Conservation (phyloP, 2,113 vertebrate species). For the Protomyctophum bolini region DNA sequence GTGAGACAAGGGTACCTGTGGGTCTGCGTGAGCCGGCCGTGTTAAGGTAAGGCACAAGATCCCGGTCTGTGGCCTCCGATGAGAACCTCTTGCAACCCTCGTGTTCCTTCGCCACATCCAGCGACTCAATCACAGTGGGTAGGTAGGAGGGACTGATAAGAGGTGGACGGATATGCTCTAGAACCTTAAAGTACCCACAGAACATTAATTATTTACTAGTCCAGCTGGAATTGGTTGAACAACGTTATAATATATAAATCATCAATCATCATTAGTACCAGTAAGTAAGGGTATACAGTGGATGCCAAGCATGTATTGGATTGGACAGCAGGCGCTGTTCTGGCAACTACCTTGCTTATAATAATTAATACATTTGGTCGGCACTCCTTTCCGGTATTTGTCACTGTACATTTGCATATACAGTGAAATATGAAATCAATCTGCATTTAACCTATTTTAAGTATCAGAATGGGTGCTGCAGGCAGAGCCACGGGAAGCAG, state of each 20-base stretch:
- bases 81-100: conserved; percentile 79
- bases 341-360: no score
- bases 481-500: no score
- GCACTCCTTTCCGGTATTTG: no score
- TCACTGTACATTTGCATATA: no score
- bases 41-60: conserved; percentile 77
- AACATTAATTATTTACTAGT: background rate
- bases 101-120: conserved; percentile 78
- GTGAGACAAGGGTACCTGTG: conserved; percentile 64
- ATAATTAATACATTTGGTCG: no score
- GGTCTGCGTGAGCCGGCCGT: conserved; percentile 76
- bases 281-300: no score
- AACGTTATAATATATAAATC: background rate
- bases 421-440: no score
- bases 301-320: no score
- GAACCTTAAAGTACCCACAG: conserved; percentile 65
- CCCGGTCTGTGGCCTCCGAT: conserved; percentile 83
- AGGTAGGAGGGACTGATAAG: conserved; percentile 84
- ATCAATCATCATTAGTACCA: no score
- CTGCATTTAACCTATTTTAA: no score
- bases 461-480: no score
- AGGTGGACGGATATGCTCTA: conserved; percentile 80
- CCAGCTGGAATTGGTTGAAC: background rate
- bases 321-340: no score
- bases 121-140: conserved; percentile 79